A percentile compares a stretch with the other conserved stretches of the same genome.
Evolutionary conservation across 2,113 vertebrate species (phyloP).

Genomic region (Orcinus orca): DNA sequence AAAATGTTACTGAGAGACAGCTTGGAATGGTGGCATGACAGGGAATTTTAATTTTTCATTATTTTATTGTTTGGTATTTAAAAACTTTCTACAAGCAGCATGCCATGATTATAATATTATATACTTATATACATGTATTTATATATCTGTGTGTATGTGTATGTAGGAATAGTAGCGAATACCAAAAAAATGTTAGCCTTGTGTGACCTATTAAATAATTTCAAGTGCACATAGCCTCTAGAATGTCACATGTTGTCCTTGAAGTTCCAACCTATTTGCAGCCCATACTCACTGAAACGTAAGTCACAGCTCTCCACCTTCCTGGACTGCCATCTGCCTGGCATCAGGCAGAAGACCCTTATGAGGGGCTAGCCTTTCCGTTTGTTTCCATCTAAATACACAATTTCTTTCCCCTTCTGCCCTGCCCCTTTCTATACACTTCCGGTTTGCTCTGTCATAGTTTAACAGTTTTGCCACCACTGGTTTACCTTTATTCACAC

Average conservation of each 20-base stretch:
- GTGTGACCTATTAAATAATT: background rate
- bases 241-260: background rate
- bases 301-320: background rate
- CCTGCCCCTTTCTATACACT: background rate
- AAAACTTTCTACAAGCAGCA: background rate
- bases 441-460: background rate
- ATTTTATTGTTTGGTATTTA: background rate
- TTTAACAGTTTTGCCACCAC: background rate
- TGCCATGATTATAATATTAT: background rate
- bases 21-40: background rate
- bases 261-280: background rate
- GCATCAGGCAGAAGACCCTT: too few species aligned
- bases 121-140: background rate
- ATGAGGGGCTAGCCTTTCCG: rapidly evolving
- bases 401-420: background rate
- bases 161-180: background rate
- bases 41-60: background rate
- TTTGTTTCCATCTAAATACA: background rate
- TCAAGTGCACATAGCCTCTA: background rate
- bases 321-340: background rate
- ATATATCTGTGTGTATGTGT: background rate
- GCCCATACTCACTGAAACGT: rapidly evolving
- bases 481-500: background rate
- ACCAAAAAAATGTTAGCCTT: background rate
- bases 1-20: background rate